Conservation (phyloP, 2,797 vertebrate genomes). For the Tokudaia tokunoshimensis region DNA sequence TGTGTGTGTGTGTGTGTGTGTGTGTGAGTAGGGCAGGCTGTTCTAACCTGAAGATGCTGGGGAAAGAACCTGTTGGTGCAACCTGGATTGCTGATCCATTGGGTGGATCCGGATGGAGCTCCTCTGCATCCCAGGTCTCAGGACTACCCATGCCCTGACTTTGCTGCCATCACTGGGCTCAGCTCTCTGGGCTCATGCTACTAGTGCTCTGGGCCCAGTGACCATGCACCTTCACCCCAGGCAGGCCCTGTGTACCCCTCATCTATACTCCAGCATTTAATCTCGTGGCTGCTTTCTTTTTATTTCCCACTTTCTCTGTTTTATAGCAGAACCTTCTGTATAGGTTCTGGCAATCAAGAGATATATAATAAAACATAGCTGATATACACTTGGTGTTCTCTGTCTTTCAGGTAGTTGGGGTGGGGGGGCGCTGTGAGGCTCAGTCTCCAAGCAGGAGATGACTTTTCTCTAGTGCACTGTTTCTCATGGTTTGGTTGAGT, state of each 20-base stretch:
- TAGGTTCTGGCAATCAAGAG: constrained; percentile 20
- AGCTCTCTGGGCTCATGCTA: background rate
- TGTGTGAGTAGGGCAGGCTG: background rate
- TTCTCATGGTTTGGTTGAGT: background rate
- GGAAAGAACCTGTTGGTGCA: background rate
- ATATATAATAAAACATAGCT: constrained; percentile 53
- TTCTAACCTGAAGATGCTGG: background rate
- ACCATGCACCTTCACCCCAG: background rate
- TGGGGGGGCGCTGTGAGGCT: background rate
- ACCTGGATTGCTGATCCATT: background rate
- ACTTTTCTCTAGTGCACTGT: background rate
- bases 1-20: background rate
- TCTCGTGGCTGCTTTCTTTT: background rate
- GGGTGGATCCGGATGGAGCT: background rate
- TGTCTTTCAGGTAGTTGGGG: background rate
- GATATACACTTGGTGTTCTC: background rate
- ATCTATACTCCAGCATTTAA: background rate
- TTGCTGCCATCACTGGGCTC: background rate
- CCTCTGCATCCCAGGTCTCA: background rate
- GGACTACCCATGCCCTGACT: background rate
- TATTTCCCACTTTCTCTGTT: background rate
- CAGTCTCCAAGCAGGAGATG: background rate
- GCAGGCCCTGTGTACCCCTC: background rate
- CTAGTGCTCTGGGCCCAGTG: background rate
- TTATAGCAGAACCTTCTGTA: background rate